Evolutionary conservation across 2,888 invertebrate genomes (phyloP).

Genomic region (Pyrrhosoma nymphula): DNA sequence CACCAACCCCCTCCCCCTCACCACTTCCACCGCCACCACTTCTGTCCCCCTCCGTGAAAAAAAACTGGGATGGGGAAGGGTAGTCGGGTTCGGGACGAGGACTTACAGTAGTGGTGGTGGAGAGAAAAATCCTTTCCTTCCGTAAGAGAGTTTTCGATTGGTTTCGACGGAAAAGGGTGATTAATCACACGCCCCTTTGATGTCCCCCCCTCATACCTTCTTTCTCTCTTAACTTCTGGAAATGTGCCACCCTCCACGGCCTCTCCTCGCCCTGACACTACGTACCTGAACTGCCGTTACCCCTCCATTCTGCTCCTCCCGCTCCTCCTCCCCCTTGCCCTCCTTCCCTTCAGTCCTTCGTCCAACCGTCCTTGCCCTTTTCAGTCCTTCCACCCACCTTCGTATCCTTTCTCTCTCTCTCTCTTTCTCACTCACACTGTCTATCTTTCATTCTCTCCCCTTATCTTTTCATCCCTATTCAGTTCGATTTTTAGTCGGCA

Average conservation of each 20-base stretch:
- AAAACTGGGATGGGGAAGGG: neutral
- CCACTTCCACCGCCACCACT: neutral
- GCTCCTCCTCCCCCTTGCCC: too few relatives aligned
- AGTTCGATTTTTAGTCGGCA: neutral
- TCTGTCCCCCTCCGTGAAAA: neutral
- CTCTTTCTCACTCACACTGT: neutral
- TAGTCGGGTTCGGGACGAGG: neutral
- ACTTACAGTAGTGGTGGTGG: neutral
- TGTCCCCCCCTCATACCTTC: neutral
- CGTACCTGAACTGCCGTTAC: neutral
- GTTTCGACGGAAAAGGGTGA: slow-evolving; percentile 46
- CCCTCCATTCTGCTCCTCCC: too few relatives aligned
- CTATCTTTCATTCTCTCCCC: too few relatives aligned
- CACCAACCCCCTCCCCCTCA: too few relatives aligned
- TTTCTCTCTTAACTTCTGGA: neutral
- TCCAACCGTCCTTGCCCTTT: neutral
- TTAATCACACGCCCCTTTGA: slow-evolving; percentile 66
- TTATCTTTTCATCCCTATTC: neutral
- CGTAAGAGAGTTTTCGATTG: slow-evolving; percentile 58
- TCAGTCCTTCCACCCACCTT: neutral
- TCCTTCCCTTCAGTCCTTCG: neutral
- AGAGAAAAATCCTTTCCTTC: slow-evolving; percentile 33
- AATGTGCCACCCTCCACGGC: neutral
- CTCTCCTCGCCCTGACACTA: neutral
- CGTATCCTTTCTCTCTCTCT: neutral